Percentiles rank a stretch among this genome's conserved stretches.
These are phyloP conservation scores for Ciconia stormi DNA, from an alignment of 2,113 vertebrate species.

Conservation along the genomic window DNA sequence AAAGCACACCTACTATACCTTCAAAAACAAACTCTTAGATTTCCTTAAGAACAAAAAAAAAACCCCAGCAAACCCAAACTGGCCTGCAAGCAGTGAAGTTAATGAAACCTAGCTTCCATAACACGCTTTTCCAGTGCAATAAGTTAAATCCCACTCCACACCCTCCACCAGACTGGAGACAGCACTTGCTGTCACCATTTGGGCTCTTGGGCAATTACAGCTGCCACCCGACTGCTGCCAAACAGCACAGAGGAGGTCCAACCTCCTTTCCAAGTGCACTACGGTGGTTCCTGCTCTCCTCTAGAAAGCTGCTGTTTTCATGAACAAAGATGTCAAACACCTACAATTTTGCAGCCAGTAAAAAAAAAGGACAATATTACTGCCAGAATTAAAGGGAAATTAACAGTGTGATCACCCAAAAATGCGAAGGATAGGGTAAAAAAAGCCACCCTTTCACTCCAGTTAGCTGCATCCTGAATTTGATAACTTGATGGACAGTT, in stretches of 20 bases:
- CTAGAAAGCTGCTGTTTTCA: neutral
- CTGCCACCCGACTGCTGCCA: fast-evolving
- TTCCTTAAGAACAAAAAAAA: neutral
- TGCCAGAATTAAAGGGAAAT: neutral
- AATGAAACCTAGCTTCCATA: neutral
- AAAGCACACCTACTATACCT: neutral
- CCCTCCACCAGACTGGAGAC: neutral
- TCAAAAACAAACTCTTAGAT: neutral
- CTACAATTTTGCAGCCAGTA: neutral
- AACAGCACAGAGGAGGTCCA: fast-evolving
- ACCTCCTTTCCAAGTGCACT: neutral
- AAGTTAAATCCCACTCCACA: neutral
- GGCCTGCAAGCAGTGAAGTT: neutral
- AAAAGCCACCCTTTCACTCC: neutral
- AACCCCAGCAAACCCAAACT: neutral
- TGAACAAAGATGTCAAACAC: neutral
- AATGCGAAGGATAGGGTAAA: neutral
- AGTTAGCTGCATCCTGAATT: neutral
- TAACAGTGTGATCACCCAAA: neutral
- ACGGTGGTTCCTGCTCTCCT: neutral
- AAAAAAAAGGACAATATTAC: neutral
- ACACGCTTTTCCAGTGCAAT: neutral
- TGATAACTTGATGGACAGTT: neutral
- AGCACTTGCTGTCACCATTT: fast-evolving
- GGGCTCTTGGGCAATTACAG: fast-evolving